phyloP scores from a whole-genome alignment of 2,113 vertebrate genomes.

The Varanus salvator region DNA sequence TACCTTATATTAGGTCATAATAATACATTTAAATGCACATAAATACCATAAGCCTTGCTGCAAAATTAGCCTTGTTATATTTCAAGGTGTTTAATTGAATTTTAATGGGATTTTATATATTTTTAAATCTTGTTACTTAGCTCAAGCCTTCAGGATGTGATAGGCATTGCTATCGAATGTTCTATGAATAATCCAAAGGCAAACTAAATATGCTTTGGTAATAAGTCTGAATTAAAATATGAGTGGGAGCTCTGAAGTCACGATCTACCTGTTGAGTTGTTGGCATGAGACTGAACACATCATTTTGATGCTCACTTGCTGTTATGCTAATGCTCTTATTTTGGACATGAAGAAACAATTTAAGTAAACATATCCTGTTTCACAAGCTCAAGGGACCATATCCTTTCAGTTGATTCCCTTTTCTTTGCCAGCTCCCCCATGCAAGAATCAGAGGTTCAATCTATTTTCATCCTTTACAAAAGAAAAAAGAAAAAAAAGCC shows the following conservation, averaged over 20 bases:
- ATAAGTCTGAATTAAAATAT: too few species aligned
- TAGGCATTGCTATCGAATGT: neutral
- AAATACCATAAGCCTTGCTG: neutral
- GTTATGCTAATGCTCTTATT: conserved; percentile 43
- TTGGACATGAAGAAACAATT: neutral
- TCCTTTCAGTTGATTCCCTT: conserved; percentile 44
- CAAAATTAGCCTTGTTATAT: neutral
- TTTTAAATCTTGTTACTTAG: neutral
- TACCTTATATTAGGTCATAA: neutral
- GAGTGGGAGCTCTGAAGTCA: conserved; percentile 2
- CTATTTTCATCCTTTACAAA: conserved; percentile 64
- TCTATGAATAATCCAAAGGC: neutral
- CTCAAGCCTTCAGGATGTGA: neutral
- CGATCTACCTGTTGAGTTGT: fast-evolving
- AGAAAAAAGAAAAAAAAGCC: conserved; percentile 13
- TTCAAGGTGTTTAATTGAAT: neutral
- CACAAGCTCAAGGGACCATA: conserved; percentile 11
- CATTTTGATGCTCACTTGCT: neutral
- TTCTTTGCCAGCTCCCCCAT: conserved; percentile 20
- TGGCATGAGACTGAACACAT: neutral
- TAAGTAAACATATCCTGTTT: conserved; percentile 34
- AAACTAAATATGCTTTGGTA: neutral
- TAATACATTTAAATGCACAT: neutral
- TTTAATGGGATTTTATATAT: neutral
- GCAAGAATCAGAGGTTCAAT: conserved; percentile 54